Evolutionary conservation across 2,888 invertebrate genomes (phyloP).

Genomic region (Anticlea derivata): DNA sequence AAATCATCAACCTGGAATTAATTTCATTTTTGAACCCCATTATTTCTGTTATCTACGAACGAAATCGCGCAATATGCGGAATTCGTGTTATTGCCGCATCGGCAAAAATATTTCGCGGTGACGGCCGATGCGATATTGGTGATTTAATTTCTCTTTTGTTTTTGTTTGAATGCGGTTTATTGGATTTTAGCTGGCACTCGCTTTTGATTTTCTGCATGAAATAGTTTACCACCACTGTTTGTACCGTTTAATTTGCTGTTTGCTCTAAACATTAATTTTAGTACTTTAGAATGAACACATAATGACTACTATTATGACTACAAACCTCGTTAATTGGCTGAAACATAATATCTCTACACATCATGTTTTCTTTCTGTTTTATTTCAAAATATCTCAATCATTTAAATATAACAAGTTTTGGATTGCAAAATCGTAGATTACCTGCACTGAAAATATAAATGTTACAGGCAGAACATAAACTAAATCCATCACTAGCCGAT

Average conservation of each 20-base stretch:
- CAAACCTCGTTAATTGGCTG: neutral
- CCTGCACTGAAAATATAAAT: constrained; percentile 30
- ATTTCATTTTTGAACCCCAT: constrained; percentile 84
- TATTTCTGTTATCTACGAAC: constrained; percentile 81
- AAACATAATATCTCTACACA: too few relatives aligned
- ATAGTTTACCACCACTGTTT: constrained; percentile 20
- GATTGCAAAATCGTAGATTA: neutral
- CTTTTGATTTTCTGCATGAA: constrained; percentile 25
- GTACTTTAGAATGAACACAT: neutral
- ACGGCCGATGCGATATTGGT: constrained; percentile 49
- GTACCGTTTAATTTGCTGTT: neutral
- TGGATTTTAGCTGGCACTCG: constrained; percentile 16
- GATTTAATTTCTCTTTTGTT: constrained; percentile 64
- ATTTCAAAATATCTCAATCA: neutral
- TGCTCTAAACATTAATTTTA: neutral
- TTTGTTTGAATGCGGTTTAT: constrained; percentile 42
- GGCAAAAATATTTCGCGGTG: constrained; percentile 76
- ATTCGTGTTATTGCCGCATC: constrained; percentile 75
- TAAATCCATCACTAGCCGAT: constrained; percentile 53
- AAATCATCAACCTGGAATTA: constrained; percentile 85
- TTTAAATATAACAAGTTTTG: neutral
- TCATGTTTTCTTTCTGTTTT: neutral
- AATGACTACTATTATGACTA: neutral
- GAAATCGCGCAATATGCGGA: constrained; percentile 81
- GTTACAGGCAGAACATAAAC: constrained; percentile 44